Conservation (phyloP, 37 sponge, comb jelly and placozoan species). For the Bolinopsis microptera region DNA sequence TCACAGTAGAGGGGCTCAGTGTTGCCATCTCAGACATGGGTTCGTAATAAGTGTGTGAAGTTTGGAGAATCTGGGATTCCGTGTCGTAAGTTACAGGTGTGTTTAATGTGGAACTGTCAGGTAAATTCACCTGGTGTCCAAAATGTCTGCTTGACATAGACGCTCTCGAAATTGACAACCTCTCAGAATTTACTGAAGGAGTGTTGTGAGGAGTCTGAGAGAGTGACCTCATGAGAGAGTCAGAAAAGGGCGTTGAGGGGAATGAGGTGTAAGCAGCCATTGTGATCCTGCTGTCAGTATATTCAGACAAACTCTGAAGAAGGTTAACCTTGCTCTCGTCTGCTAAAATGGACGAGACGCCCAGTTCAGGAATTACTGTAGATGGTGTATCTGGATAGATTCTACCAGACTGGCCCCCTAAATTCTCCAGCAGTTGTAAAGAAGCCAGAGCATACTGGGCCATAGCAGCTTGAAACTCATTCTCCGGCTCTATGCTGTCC, state of each 20-base stretch:
- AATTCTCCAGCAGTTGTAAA: background rate
- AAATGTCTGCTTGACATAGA: background rate
- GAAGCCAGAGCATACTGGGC: background rate
- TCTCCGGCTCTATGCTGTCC: background rate
- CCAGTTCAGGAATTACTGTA: background rate
- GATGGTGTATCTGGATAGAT: background rate
- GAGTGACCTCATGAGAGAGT: background rate
- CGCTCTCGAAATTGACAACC: background rate
- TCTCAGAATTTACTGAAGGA: background rate
- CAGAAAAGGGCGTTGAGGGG: background rate
- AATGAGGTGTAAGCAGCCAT: background rate
- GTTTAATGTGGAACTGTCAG: background rate
- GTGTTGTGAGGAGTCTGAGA: background rate
- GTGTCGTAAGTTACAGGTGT: background rate
- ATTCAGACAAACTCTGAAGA: background rate
- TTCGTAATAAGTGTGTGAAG: background rate
- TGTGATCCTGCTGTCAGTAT: background rate
- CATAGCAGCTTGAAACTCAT: constrained; percentile 34
- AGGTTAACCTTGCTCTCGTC: background rate
- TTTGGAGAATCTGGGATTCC: background rate
- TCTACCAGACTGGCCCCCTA: background rate
- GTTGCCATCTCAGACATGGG: background rate
- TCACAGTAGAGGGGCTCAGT: background rate
- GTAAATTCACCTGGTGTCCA: background rate
- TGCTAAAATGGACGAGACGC: background rate